A percentile compares a stretch with the other conserved stretches of the same genome.
These are phyloP conservation scores for Epizoanthus fatuus DNA, from an alignment of 92 coral and sea anemone species.

Conservation along the genomic window DNA sequence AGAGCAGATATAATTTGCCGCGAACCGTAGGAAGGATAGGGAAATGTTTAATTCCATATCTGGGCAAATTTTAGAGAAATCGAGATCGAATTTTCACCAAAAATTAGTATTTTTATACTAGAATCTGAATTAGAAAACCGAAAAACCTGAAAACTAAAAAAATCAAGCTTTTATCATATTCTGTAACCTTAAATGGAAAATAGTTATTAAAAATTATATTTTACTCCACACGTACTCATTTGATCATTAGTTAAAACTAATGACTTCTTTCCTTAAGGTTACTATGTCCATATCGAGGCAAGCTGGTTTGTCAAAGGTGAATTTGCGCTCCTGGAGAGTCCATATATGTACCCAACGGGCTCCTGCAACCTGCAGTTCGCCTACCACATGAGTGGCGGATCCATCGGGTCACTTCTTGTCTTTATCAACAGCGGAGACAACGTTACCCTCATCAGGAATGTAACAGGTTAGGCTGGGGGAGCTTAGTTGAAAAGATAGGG, in stretches of 20 bases:
- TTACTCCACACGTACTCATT: not conserved
- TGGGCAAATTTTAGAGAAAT: too few relatives aligned
- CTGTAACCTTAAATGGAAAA: too few relatives aligned
- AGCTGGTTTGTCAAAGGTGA: constrained; percentile 82
- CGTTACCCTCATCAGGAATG: constrained; percentile 57
- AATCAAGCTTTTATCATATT: too few relatives aligned
- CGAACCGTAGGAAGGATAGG: too few relatives aligned
- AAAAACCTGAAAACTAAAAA: too few relatives aligned
- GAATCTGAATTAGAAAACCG: too few relatives aligned
- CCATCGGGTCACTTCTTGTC: constrained; percentile 87
- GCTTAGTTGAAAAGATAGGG: too few relatives aligned
- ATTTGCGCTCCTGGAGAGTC: constrained; percentile 89
- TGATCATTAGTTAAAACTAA: not conserved
- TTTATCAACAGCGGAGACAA: constrained; percentile 81
- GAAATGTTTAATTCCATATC: too few relatives aligned
- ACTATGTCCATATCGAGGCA: constrained; percentile 94
- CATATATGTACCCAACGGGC: constrained; percentile 86
- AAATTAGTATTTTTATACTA: too few relatives aligned
- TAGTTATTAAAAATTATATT: too few relatives aligned
- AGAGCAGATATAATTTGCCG: too few relatives aligned
- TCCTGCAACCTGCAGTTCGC: constrained; percentile 81
- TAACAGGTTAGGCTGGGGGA: constrained; percentile 57
- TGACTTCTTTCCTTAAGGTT: constrained; percentile 55
- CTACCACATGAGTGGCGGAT: constrained; percentile 94
- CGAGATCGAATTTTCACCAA: too few relatives aligned